phyloP scores from a whole-genome alignment of 2,888 invertebrate genomes.

The Sminthurinus aureus region DNA sequence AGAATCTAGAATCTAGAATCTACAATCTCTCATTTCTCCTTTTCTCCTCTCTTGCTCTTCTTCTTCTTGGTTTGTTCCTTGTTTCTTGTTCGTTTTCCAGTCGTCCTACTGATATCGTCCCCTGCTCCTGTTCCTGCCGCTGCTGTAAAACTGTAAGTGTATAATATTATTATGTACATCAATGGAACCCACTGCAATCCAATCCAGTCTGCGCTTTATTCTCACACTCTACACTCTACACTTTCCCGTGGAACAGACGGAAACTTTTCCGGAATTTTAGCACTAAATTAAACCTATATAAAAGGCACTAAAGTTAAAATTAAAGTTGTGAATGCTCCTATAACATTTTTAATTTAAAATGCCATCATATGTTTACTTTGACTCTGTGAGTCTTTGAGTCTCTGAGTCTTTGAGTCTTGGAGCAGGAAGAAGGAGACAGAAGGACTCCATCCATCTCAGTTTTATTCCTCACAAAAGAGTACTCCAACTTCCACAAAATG shows the following conservation, averaged over 20 bases:
- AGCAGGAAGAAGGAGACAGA: no score
- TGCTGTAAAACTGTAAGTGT: neutral
- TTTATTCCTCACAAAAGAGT: no score
- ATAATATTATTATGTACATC: neutral
- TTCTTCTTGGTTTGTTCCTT: neutral
- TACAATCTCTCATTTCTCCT: no score
- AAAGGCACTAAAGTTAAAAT: constrained; percentile 35
- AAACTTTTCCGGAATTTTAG: constrained; percentile 32
- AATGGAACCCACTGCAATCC: neutral
- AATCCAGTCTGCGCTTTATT: neutral
- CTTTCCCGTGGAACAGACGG: neutral
- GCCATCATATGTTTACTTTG: constrained; percentile 34
- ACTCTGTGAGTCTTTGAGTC: no score
- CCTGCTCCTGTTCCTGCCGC: neutral
- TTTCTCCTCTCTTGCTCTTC: neutral
- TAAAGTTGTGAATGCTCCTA: constrained; percentile 25
- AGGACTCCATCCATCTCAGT: no score
- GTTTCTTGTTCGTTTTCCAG: no score
- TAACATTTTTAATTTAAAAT: constrained; percentile 38
- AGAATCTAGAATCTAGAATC: no score
- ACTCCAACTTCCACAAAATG: no score
- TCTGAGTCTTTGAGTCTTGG: no score
- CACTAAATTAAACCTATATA: constrained; percentile 36
- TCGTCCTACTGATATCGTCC: neutral
- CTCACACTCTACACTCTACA: neutral